phyloP scores from a whole-genome alignment of 2,888 invertebrate genomes.

The Incurvaria masculella region DNA sequence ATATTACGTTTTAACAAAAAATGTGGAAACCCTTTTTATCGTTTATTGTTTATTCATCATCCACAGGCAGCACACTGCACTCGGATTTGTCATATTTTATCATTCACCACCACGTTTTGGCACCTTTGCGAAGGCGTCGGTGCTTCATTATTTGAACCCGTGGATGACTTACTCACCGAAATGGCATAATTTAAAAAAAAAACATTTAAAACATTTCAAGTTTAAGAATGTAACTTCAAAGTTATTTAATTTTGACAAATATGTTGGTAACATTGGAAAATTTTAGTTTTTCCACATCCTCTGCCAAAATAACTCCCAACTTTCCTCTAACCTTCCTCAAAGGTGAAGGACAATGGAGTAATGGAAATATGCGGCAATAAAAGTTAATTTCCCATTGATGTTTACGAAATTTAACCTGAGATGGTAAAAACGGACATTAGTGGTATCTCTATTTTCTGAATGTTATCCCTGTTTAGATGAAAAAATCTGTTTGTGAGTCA shows the following conservation, averaged over 20 bases:
- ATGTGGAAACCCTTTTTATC: background rate
- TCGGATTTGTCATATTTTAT: too few species aligned
- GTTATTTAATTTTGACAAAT: background rate
- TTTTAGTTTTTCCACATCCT: slow-evolving; percentile 15
- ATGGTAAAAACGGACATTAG: too few species aligned
- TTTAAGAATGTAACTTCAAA: slow-evolving; percentile 3
- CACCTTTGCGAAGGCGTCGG: background rate
- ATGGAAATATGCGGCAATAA: too few species aligned
- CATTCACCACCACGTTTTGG: background rate
- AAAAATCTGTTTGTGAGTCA: too few species aligned
- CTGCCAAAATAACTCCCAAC: slow-evolving; percentile 6
- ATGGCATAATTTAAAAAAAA: background rate
- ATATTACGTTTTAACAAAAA: too few species aligned
- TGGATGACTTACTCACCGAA: background rate
- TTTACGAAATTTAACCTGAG: too few species aligned
- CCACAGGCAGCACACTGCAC: too few species aligned
- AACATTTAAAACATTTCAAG: background rate
- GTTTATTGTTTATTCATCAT: too few species aligned
- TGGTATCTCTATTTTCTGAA: too few species aligned
- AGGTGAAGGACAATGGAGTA: too few species aligned
- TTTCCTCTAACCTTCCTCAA: slow-evolving; percentile 22
- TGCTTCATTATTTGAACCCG: background rate
- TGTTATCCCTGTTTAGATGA: too few species aligned
- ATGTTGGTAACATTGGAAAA: background rate
- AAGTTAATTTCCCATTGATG: too few species aligned